Evolutionary conservation across 2,888 invertebrate species (phyloP).

Genomic region (Aquatica leii): DNA sequence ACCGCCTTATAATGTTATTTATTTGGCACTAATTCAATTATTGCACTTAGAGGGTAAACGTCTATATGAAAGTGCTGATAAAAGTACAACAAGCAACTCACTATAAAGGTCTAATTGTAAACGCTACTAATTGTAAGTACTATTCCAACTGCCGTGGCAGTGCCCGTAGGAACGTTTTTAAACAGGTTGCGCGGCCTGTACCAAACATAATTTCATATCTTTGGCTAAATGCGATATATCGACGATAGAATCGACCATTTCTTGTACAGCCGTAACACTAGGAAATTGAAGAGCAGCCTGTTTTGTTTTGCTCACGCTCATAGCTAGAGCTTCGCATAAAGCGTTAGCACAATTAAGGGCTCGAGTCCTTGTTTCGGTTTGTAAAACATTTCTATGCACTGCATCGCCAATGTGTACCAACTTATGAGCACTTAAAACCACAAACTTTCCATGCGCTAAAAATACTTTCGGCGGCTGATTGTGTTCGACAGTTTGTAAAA

Average conservation of each 20-base stretch:
- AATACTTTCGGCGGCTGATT: slow-evolving; percentile 94
- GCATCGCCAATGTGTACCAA: slow-evolving; percentile 95
- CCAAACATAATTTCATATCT: slow-evolving; percentile 77
- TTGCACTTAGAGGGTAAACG: slow-evolving; percentile 11
- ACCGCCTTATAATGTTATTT: slow-evolving; percentile 6
- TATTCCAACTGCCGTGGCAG: slow-evolving; percentile 12
- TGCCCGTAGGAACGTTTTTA: slow-evolving; percentile 45
- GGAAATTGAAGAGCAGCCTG: slow-evolving; percentile 92
- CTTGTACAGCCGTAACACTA: slow-evolving; percentile 87
- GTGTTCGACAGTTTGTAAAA: slow-evolving; percentile 88
- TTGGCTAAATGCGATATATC: slow-evolving; percentile 85
- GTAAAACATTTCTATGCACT: slow-evolving; percentile 84
- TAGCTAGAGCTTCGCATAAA: slow-evolving; percentile 80
- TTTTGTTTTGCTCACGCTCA: slow-evolving; percentile 88
- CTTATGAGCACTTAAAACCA: slow-evolving; percentile 92
- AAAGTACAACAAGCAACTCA: slow-evolving; percentile 7
- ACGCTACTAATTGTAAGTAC: slow-evolving; percentile 7
- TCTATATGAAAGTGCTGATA: background rate
- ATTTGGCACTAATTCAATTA: slow-evolving; percentile 21
- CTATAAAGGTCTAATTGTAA: slow-evolving; percentile 6
- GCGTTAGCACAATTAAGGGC: slow-evolving; percentile 81
- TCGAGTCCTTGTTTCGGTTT: slow-evolving; percentile 75
- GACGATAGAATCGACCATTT: slow-evolving; percentile 92
- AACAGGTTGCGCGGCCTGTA: slow-evolving; percentile 70
- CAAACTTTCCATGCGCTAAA: slow-evolving; percentile 93